phyloP scores from a whole-genome alignment of 1,140 invertebrate genomes.

The Zaprionus ornatus region DNA sequence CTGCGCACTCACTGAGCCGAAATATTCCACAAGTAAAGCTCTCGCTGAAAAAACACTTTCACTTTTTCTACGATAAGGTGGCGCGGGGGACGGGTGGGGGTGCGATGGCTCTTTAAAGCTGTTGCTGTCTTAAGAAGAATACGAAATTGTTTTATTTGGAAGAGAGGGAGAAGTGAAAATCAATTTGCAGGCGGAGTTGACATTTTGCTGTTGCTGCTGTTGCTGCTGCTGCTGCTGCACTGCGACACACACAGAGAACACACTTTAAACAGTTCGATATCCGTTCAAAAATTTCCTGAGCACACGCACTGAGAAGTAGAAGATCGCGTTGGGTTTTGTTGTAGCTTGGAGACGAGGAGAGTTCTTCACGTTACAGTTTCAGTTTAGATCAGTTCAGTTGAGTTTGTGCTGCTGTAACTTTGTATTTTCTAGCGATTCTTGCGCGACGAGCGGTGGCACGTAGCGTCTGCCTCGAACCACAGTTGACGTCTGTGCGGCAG shows the following conservation, averaged over 20 bases:
- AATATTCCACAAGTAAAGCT: slow-evolving; percentile 35
- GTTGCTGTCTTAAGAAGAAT: slow-evolving; percentile 61
- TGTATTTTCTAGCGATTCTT: slow-evolving; percentile 53
- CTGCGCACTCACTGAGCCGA: slow-evolving; percentile 54
- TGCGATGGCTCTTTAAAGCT: too few relatives aligned
- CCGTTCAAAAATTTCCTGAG: neutral
- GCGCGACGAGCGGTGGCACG: slow-evolving; percentile 74
- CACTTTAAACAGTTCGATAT: neutral
- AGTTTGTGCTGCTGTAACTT: slow-evolving; percentile 8
- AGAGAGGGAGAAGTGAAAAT: slow-evolving; percentile 12
- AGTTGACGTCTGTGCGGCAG: slow-evolving; percentile 81
- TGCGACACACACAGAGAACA: neutral
- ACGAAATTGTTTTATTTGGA: slow-evolving; percentile 51
- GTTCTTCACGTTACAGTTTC: neutral
- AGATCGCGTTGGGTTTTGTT: neutral
- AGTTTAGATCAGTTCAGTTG: slow-evolving; percentile 3
- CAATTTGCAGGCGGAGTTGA: slow-evolving; percentile 44
- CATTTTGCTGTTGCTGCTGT: neutral
- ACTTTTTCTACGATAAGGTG: slow-evolving; percentile 49
- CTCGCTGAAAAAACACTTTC: slow-evolving; percentile 57
- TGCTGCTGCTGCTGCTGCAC: neutral
- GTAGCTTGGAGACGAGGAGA: neutral
- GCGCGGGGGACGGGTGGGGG: too few relatives aligned
- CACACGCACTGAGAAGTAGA: neutral
- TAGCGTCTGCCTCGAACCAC: slow-evolving; percentile 80